A percentile compares a stretch with the other conserved stretches of the same genome.
Evolutionary conservation across 1,140 invertebrate genomes (phyloP).

Genomic region (Leucophenga varia): DNA sequence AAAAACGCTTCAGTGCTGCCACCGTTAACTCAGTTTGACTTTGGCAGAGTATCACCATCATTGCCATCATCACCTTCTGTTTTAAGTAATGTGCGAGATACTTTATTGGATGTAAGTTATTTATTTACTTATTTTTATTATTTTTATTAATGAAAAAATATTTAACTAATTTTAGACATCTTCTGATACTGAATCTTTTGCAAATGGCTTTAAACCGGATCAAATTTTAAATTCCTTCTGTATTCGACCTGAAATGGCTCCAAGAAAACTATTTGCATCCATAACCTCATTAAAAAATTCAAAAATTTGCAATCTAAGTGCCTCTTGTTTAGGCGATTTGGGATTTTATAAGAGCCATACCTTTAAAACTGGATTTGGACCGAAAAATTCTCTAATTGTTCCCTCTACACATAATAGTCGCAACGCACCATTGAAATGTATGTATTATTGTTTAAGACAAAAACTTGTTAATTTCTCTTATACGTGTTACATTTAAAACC

Average conservation of each 20-base stretch:
- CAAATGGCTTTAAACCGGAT: neutral
- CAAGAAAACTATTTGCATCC: conserved; percentile 57
- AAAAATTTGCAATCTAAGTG: conserved; percentile 57
- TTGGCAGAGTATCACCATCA: conserved; percentile 23
- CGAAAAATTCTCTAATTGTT: conserved; percentile 63
- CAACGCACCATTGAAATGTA: neutral
- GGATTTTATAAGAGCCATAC: conserved; percentile 67
- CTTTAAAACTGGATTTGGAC: conserved; percentile 75
- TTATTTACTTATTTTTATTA: neutral
- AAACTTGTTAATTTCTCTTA: neutral
- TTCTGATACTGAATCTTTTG: neutral
- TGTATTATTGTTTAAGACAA: rapidly evolving
- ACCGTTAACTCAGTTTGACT: conserved; percentile 40
- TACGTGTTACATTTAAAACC: too few relatives aligned
- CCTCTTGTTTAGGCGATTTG: conserved; percentile 65
- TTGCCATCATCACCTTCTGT: conserved; percentile 36
- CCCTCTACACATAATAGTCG: conserved; percentile 34
- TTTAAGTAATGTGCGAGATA: conserved; percentile 31
- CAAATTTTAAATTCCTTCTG: conserved; percentile 23
- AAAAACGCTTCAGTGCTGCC: too few relatives aligned
- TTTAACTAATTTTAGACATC: neutral
- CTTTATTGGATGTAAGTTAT: conserved; percentile 22
- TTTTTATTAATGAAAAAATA: neutral
- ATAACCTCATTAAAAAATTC: conserved; percentile 57
- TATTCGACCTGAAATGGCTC: conserved; percentile 46